These are phyloP conservation scores for Harpalus rufipes DNA, from an alignment of 2,888 invertebrate genomes.

Conservation along the genomic window DNA sequence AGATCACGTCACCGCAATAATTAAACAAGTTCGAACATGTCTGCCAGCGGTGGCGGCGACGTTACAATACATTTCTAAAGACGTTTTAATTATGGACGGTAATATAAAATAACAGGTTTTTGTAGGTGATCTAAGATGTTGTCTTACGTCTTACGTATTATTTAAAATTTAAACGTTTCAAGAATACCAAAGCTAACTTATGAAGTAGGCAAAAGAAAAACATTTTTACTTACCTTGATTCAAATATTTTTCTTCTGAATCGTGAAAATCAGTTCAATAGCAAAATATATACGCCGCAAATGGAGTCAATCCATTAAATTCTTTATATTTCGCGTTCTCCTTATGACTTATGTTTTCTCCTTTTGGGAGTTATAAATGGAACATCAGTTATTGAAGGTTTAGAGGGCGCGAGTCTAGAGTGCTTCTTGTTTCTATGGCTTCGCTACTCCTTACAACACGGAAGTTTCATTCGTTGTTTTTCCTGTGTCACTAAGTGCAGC, in stretches of 20 bases:
- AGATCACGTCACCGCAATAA: no score
- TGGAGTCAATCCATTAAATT: constrained; percentile 11
- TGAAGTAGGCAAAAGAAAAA: no score
- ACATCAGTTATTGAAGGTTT: constrained; percentile 54
- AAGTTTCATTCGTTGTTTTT: constrained; percentile 43
- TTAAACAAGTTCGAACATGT: no score
- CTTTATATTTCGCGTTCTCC: neutral
- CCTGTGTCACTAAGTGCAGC: constrained; percentile 54
- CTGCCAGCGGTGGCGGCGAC: no score
- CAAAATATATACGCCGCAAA: neutral
- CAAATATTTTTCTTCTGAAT: neutral
- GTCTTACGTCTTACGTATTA: no score
- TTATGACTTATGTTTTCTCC: neutral
- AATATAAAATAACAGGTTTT: no score
- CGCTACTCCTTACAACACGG: constrained; percentile 43
- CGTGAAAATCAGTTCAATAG: neutral
- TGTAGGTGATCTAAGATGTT: no score
- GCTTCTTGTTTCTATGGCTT: constrained; percentile 37
- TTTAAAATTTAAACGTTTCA: no score
- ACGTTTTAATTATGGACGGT: no score
- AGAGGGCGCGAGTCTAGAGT: constrained; percentile 24
- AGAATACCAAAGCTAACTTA: no score
- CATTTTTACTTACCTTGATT: neutral
- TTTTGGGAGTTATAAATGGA: constrained; percentile 42
- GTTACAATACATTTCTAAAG: no score